These are phyloP conservation scores for Passer montanus DNA, from an alignment of 2,113 vertebrate species.

Conservation along the genomic window DNA sequence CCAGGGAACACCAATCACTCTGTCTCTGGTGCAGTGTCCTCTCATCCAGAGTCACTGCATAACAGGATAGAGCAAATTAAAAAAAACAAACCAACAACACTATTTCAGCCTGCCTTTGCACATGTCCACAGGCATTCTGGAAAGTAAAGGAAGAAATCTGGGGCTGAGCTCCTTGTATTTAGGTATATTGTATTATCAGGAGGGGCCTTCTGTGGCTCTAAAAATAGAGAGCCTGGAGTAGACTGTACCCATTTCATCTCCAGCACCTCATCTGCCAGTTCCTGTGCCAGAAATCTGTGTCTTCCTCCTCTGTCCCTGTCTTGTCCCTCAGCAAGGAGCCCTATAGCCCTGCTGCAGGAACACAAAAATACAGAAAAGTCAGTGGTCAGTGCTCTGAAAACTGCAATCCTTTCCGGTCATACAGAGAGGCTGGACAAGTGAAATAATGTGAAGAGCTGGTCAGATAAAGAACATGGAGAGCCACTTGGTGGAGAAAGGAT, in stretches of 20 bases:
- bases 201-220: background rate
- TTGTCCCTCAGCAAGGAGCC: background rate
- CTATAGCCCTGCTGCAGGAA: background rate
- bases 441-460: background rate
- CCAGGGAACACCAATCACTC: background rate
- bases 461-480: background rate
- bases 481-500: background rate
- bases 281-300: background rate
- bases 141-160: background rate
- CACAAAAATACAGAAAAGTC: background rate
- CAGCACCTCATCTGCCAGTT: background rate
- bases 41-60: background rate
- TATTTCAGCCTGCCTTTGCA: background rate
- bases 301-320: background rate
- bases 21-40: background rate
- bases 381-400: background rate
- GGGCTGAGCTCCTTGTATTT: background rate
- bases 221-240: background rate
- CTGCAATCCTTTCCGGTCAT: background rate
- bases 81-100: background rate
- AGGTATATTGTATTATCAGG: background rate
- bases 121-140: background rate
- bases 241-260: background rate
- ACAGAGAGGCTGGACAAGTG: background rate
- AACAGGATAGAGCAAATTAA: background rate